A percentile compares a stretch with the other conserved stretches of the same genome.
These are phyloP conservation scores for Agrilus cyanescens DNA, from an alignment of 2,888 invertebrate species.

Conservation along the genomic window DNA sequence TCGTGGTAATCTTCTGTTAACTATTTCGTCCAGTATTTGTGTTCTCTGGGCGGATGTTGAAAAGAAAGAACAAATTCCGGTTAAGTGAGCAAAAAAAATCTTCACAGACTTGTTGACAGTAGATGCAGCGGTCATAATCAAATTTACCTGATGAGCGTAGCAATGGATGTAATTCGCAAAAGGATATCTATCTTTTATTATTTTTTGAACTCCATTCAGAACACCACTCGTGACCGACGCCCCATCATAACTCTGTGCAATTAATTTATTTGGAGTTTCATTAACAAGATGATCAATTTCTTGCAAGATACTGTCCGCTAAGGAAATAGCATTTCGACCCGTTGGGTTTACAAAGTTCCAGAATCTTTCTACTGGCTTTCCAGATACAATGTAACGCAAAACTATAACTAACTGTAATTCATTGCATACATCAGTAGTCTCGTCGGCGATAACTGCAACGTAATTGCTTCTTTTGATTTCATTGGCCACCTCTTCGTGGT, in stretches of 20 bases:
- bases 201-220: neutral
- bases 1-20: constrained; percentile 10
- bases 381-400: constrained; percentile 16
- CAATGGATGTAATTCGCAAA: constrained; percentile 13
- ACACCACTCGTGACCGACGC: constrained; percentile 6
- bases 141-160: constrained; percentile 17
- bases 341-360: constrained; percentile 16
- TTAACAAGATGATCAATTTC: constrained; percentile 7
- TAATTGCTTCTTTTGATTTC: constrained; percentile 14
- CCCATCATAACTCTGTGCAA: constrained; percentile 20
- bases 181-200: constrained; percentile 9
- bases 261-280: constrained; percentile 14
- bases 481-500: constrained; percentile 12
- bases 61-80: constrained; percentile 13
- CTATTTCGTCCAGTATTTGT: constrained; percentile 14
- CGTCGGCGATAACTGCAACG: constrained; percentile 18
- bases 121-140: constrained; percentile 11
- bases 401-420: constrained; percentile 15
- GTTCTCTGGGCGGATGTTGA: constrained; percentile 16
- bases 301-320: constrained; percentile 13
- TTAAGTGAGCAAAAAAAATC: constrained; percentile 16
- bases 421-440: constrained; percentile 17
- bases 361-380: constrained; percentile 19
- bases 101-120: constrained; percentile 8
- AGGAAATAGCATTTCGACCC: constrained; percentile 9